phyloP scores from a whole-genome alignment of 2,113 vertebrate genomes.

The Callocephalon fimbriatum region DNA sequence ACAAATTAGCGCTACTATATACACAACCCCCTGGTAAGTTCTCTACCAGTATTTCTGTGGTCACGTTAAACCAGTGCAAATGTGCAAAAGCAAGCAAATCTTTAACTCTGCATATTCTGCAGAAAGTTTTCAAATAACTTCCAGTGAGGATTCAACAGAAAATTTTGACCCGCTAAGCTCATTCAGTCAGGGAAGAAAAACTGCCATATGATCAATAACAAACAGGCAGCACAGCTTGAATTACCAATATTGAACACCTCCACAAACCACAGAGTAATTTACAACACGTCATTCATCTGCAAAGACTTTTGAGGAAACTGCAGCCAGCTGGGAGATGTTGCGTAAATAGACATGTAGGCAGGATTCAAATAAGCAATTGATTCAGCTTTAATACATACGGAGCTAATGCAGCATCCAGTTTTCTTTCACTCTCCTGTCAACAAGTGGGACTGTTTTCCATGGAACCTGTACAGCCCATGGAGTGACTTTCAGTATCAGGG shows the following conservation, averaged over 20 bases:
- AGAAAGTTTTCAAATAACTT: constrained; percentile 18
- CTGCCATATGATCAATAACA: neutral
- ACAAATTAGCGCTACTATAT: neutral
- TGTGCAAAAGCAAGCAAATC: neutral
- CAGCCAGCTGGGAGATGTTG: neutral
- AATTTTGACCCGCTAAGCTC: neutral
- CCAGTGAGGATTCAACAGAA: neutral
- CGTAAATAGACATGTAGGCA: neutral
- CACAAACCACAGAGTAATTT: constrained; percentile 11
- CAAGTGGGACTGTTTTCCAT: neutral
- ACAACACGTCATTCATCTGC: neutral
- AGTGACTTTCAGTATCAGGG: neutral
- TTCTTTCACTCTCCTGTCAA: neutral
- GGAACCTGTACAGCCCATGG: neutral
- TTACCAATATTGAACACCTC: neutral
- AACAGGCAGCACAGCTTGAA: neutral
- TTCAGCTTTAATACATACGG: neutral
- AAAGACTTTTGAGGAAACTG: neutral
- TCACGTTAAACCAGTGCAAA: neutral
- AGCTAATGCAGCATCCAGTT: neutral
- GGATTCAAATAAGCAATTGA: neutral
- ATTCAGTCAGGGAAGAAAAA: neutral
- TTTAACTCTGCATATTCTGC: constrained; percentile 4
- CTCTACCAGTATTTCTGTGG: neutral
- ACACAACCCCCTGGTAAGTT: neutral